Conservation (phyloP, 2,113 vertebrate genomes). For the Meles meles region DNA sequence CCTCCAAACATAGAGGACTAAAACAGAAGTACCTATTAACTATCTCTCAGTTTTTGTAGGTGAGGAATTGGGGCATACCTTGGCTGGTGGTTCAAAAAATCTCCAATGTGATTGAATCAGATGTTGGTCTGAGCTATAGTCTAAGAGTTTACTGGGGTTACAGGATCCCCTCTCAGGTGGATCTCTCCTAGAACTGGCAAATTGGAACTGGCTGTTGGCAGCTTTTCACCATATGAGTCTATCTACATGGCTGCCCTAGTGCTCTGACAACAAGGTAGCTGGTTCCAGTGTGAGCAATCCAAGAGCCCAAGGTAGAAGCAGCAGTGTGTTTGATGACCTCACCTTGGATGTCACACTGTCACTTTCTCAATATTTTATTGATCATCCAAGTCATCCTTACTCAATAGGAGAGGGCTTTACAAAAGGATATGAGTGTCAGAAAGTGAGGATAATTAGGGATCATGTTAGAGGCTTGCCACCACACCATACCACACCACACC, state of each 20-base stretch:
- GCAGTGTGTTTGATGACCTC: neutral
- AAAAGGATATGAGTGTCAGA: neutral
- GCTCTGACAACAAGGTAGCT: neutral
- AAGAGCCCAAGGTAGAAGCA: neutral
- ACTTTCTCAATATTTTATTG: neutral
- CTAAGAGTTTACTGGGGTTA: neutral
- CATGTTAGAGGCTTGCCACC: neutral
- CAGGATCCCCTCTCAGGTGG: neutral
- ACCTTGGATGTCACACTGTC: neutral
- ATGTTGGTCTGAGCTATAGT: neutral
- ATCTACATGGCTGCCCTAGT: neutral
- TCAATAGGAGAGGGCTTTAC: neutral
- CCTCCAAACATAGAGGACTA: neutral
- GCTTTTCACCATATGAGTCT: neutral
- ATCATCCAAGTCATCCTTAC: neutral
- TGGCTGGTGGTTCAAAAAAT: neutral
- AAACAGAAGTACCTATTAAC: neutral
- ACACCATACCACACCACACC: neutral
- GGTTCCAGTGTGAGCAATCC: neutral
- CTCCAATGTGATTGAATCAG: neutral
- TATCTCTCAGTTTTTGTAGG: neutral
- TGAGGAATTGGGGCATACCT: neutral
- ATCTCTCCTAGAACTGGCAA: neutral
- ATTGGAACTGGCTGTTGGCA: neutral
- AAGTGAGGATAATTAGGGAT: neutral